These are phyloP conservation scores for Arizona elegans DNA, from an alignment of 2,113 vertebrate genomes.

Conservation along the genomic window DNA sequence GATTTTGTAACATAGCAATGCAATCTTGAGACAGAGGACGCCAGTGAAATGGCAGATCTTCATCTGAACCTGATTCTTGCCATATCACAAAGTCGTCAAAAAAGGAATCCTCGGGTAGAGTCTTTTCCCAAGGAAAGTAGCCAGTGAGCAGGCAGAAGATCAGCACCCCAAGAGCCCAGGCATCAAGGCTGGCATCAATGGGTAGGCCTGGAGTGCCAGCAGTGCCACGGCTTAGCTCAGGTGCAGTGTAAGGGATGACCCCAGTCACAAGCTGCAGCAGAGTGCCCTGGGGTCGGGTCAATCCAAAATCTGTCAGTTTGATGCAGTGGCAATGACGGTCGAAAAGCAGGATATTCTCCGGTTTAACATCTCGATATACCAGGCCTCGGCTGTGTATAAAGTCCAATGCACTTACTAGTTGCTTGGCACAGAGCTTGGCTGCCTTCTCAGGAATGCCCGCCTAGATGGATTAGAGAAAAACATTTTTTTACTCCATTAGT, in stretches of 20 bases:
- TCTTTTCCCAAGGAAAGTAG: conserved; percentile 87
- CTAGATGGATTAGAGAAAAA: conserved; percentile 53
- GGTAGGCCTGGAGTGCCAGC: conserved; percentile 71
- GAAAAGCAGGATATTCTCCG: conserved; percentile 84
- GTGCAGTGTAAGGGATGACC: conserved; percentile 84
- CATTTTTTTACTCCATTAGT: neutral
- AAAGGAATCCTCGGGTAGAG: conserved; percentile 74
- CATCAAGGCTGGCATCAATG: conserved; percentile 84
- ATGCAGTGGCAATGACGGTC: conserved; percentile 76
- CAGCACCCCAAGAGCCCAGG: conserved; percentile 85
- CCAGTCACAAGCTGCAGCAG: conserved; percentile 78
- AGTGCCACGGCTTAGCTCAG: conserved; percentile 74
- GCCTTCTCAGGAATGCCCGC: conserved; percentile 78
- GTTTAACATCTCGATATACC: conserved; percentile 87
- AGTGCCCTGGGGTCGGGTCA: conserved; percentile 82
- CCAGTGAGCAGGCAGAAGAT: conserved; percentile 87
- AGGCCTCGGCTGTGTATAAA: conserved; percentile 80
- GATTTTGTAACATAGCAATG: conserved; percentile 75
- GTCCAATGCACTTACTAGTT: conserved; percentile 83
- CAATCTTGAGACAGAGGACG: conserved; percentile 73
- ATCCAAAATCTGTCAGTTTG: conserved; percentile 86
- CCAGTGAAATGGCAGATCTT: conserved; percentile 80
- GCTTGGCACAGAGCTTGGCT: conserved; percentile 77
- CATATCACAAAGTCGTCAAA: conserved; percentile 83
- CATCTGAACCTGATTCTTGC: conserved; percentile 60